phyloP scores from a whole-genome alignment of 2,888 invertebrate genomes.

The Orthosia gothica region DNA sequence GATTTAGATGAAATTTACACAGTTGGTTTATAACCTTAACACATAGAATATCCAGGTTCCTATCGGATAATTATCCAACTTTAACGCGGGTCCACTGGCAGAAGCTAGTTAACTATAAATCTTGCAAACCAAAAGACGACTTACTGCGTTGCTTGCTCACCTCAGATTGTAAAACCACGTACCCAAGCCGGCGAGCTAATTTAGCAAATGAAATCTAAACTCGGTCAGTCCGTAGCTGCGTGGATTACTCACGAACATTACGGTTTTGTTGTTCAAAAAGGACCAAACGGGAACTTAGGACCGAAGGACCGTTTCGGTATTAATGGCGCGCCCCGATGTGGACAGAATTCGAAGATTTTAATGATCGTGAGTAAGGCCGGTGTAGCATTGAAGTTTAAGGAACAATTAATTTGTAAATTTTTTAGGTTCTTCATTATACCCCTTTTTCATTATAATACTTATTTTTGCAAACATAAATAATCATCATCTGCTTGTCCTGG shows the following conservation, averaged over 20 bases:
- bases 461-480: no score
- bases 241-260: constrained; percentile 67
- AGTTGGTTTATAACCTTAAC: no score
- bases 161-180: constrained; percentile 49
- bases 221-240: constrained; percentile 64
- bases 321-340: constrained; percentile 56
- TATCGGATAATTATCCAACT: background rate
- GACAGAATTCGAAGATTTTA: constrained; percentile 45
- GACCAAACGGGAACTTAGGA: constrained; percentile 56
- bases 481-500: no score
- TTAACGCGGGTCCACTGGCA: background rate
- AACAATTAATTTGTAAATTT: background rate
- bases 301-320: constrained; percentile 63
- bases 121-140: constrained; percentile 10
- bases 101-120: constrained; percentile 14
- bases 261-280: constrained; percentile 56
- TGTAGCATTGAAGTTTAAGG: constrained; percentile 1
- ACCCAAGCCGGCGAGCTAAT: constrained; percentile 54
- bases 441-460: no score
- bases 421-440: no score
- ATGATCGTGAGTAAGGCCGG: constrained; percentile 24
- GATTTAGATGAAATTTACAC: no score
- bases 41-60: no score
- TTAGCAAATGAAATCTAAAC: constrained; percentile 69
- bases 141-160: constrained; percentile 16